Conservation (phyloP, 1,140 invertebrate genomes). For the Euwallacea similis region DNA sequence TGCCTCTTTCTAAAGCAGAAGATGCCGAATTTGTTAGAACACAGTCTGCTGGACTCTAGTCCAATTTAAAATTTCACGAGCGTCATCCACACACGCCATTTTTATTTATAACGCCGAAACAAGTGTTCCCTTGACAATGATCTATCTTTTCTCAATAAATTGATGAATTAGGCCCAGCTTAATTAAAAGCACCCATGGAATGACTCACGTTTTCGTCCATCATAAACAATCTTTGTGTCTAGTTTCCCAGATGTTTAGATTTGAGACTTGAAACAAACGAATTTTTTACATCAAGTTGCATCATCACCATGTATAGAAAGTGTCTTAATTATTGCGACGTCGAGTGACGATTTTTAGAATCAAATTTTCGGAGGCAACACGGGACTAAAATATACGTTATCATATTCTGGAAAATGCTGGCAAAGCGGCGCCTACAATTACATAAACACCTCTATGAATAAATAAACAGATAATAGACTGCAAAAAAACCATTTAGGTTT, state of each 20-base stretch:
- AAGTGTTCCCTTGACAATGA: not conserved
- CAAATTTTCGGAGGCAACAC: too few species aligned
- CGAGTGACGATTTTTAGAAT: too few species aligned
- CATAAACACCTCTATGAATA: conserved; percentile 6
- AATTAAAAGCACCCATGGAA: not conserved
- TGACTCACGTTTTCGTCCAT: not conserved
- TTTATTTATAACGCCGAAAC: not conserved
- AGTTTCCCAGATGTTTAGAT: conserved; percentile 4
- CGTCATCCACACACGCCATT: not conserved
- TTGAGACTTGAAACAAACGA: not conserved
- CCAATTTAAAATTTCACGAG: not conserved
- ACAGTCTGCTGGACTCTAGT: not conserved
- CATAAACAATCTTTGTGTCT: not conserved
- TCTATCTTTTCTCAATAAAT: conserved; percentile 8
- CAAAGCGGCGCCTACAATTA: conserved; percentile 2
- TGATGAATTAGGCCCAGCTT: not conserved
- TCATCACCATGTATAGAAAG: not conserved
- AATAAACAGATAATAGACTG: conserved; percentile 1
- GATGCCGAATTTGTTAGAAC: not conserved
- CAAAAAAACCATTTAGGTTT: conserved; percentile 2
- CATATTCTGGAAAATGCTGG: not conserved
- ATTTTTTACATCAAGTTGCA: not conserved
- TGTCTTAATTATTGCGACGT: not conserved
- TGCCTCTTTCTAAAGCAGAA: too few species aligned
- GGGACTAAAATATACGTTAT: too few species aligned